Base-by-base conservation (phyloP, 23 tunicate genomes). In the Diplosoma virens region DNA sequence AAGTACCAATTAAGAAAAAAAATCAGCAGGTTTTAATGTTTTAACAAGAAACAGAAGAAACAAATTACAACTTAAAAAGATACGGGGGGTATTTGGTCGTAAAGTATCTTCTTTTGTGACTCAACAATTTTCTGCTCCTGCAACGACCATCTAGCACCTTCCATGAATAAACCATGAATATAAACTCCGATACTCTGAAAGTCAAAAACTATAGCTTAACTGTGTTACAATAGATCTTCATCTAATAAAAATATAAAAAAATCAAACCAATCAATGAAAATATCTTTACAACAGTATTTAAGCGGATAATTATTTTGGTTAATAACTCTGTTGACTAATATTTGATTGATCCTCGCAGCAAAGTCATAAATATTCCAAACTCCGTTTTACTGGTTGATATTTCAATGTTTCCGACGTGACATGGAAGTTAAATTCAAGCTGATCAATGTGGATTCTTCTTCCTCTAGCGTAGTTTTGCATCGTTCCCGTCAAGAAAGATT, bases 401-500 rank as follows among this genome's bases (percentile, higher is more conserved):
- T 56, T 81, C 20, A 61, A 72, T 24, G 27, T 30, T 17, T 82
- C 70, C 0, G 26, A 22, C 1, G 48, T 47, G 22, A 89, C 96
- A 46, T 82, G 84, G 47, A 76, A 89, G 25, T 56, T 73, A 50
- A 89, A 89, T 23, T 77, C 81, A 14, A 89, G 81, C 50, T 83
- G 82, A 78, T 89, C 96, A 52, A 89, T 89, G 1, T 88, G 86
- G 18, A 89, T 82, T 26, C 64, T 76, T 30, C 66, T 69, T 29
- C 75, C 26, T 36, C 96, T 77, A 0, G 96, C 83, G 59, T 77
- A 89, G 48, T 89, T 89, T 52, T 89, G 96, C 80, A 89, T 65
- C n/a, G 79, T 89, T 27, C 96, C 96, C 35, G 96, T 89, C 71
- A 89, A 70, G 41, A 89, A 89, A 5, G 96, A 89, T 52, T 89